A percentile compares a stretch with the other conserved stretches of the same genome.
phyloP scores from a whole-genome alignment of 2,888 invertebrate genomes.

The Ornithoptera alexandrae region DNA sequence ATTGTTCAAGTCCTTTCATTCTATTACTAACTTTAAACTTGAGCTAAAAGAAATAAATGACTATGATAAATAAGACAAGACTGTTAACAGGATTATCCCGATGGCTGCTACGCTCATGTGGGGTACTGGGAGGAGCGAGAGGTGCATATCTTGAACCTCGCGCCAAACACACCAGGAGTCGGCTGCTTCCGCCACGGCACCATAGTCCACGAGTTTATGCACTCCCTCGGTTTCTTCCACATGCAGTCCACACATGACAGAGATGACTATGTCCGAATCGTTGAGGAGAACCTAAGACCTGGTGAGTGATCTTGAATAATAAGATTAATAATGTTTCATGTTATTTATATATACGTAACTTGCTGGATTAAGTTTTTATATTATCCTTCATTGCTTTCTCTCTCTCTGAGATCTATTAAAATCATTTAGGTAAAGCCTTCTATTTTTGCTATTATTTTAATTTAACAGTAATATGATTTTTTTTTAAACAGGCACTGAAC shows the following conservation, averaged over 20 bases:
- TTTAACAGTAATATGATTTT: background rate
- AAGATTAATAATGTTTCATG: too few relatives aligned
- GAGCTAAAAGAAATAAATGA: too few relatives aligned
- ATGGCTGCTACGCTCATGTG: constrained; percentile 68
- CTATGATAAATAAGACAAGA: too few relatives aligned
- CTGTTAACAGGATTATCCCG: constrained; percentile 47
- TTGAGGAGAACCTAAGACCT: constrained; percentile 82
- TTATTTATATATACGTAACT: too few relatives aligned
- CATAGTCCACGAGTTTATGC: constrained; percentile 87
- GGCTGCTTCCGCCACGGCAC: constrained; percentile 83
- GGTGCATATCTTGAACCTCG: constrained; percentile 76
- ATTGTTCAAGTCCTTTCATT: too few relatives aligned
- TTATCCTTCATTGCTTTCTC: too few relatives aligned
- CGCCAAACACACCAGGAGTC: constrained; percentile 63
- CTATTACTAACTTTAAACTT: too few relatives aligned
- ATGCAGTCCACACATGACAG: constrained; percentile 71
- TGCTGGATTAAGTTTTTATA: too few relatives aligned
- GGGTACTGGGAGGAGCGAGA: constrained; percentile 63
- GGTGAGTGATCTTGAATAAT: constrained; percentile 55
- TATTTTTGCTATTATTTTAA: too few relatives aligned
- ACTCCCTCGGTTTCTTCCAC: constrained; percentile 71
- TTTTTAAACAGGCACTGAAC: constrained; percentile 51
- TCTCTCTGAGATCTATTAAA: too few relatives aligned
- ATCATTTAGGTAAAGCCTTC: too few relatives aligned
- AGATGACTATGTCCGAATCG: constrained; percentile 82